Conservation (phyloP, 2,888 invertebrate genomes). For the Allolobophora icterica region DNA sequence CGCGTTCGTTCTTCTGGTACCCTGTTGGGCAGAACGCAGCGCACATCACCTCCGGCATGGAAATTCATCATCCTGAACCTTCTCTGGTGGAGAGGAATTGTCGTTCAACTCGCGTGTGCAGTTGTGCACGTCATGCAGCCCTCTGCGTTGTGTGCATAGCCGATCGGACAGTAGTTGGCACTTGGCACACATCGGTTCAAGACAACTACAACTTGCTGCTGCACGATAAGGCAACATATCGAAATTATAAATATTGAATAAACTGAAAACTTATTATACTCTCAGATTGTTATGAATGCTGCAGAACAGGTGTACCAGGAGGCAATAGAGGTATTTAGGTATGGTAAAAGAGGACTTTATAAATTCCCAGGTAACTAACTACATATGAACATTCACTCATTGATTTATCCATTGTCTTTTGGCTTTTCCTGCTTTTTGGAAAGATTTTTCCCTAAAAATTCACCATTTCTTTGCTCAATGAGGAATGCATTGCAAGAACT, state of each 20-base stretch:
- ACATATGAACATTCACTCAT: too few species aligned
- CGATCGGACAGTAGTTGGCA: conserved; percentile 27
- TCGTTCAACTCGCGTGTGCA: neutral
- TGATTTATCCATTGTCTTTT: too few species aligned
- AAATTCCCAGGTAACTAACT: too few species aligned
- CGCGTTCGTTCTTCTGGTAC: conserved; percentile 32
- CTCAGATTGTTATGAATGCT: too few species aligned
- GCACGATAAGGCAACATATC: neutral
- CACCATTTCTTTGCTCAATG: neutral
- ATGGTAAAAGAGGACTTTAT: too few species aligned
- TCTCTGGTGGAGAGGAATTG: neutral
- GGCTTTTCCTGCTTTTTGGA: too few species aligned
- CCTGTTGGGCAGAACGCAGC: conserved; percentile 22
- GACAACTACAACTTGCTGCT: conserved; percentile 29
- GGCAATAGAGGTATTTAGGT: too few species aligned
- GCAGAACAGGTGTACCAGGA: too few species aligned
- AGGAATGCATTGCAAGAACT: too few species aligned
- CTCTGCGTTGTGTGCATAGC: conserved; percentile 29
- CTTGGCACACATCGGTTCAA: conserved; percentile 41
- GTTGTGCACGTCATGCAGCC: conserved; percentile 37
- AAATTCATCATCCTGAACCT: neutral
- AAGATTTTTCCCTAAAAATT: too few species aligned
- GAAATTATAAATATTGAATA: neutral
- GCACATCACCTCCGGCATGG: conserved; percentile 28
- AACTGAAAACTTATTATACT: too few species aligned